Conservation (phyloP, 2,113 vertebrate species). For the Penelope pileata region DNA sequence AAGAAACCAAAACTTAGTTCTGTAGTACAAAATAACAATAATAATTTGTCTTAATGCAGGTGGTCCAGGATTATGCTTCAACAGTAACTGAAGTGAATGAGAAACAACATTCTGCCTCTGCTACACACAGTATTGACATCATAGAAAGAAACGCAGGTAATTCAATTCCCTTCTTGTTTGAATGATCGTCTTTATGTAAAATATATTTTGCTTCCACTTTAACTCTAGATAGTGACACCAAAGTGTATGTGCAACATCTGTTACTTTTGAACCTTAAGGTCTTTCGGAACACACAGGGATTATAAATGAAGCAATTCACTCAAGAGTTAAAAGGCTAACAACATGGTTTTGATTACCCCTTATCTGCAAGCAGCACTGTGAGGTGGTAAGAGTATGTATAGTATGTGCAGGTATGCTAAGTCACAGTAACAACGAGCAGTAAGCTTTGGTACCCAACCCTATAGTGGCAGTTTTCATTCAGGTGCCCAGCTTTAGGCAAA, state of each 20-base stretch:
- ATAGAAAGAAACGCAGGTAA: background rate
- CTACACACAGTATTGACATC: background rate
- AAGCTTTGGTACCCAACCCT: background rate
- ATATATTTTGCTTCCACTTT: background rate
- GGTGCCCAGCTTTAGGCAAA: background rate
- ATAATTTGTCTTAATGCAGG: background rate
- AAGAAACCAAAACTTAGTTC: background rate
- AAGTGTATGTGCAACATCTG: too few species aligned
- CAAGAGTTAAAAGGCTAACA: too few species aligned
- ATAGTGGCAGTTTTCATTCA: background rate
- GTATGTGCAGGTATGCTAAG: background rate
- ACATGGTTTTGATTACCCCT: too few species aligned
- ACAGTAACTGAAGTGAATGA: background rate
- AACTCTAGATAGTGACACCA: background rate
- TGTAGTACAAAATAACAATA: background rate
- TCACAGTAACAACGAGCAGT: background rate
- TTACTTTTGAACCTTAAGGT: too few species aligned
- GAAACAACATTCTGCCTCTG: rapidly evolving
- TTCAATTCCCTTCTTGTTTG: background rate
- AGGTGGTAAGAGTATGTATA: too few species aligned
- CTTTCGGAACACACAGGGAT: too few species aligned
- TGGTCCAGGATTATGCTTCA: background rate
- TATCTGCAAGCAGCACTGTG: too few species aligned
- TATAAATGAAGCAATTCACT: too few species aligned
- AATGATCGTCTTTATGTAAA: background rate